A percentile compares a stretch with the other conserved stretches of the same genome.
phyloP scores from a whole-genome alignment of 1,140 invertebrate species.

The Arctopsyche grandis region DNA sequence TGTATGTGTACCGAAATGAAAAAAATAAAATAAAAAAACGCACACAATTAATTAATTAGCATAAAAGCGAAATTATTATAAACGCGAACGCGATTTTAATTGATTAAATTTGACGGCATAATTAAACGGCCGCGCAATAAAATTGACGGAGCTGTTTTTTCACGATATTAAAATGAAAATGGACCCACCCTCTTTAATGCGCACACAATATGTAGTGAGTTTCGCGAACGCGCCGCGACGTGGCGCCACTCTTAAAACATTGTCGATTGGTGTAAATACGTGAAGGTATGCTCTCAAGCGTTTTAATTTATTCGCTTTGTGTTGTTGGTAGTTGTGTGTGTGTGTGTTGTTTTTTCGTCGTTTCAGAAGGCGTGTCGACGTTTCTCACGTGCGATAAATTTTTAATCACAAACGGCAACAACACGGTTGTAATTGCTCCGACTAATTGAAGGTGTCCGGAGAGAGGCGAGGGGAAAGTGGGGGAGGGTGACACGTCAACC shows the following conservation, averaged over 20 bases:
- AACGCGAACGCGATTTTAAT: slow-evolving; percentile 17
- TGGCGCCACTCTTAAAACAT: slow-evolving; percentile 1
- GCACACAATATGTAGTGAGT: no score
- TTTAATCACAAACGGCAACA: slow-evolving; percentile 29
- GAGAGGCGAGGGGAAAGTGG: not conserved
- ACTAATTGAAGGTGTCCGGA: slow-evolving; percentile 29
- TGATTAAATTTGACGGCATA: slow-evolving; percentile 29
- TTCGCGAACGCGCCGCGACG: no score
- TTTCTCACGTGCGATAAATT: slow-evolving; percentile 40
- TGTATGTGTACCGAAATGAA: not conserved
- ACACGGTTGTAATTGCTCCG: slow-evolving; percentile 15
- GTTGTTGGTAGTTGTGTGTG: not conserved
- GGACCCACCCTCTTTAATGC: not conserved
- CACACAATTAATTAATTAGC: slow-evolving; percentile 19
- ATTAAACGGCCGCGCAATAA: slow-evolving; percentile 2
- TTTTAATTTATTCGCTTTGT: not conserved
- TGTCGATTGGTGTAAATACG: not conserved
- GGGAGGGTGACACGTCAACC: slow-evolving; percentile 12
- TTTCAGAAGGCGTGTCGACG: not conserved
- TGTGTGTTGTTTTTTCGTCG: not conserved
- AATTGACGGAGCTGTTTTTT: not conserved
- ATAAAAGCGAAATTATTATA: not conserved
- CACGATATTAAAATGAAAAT: not conserved
- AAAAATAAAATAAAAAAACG: not conserved
- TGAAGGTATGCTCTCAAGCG: not conserved